Percentiles rank a stretch among this genome's conserved stretches.
These are phyloP conservation scores for Odocoileus hemionus DNA, from an alignment of 2,113 vertebrate genomes.

Conservation along the genomic window DNA sequence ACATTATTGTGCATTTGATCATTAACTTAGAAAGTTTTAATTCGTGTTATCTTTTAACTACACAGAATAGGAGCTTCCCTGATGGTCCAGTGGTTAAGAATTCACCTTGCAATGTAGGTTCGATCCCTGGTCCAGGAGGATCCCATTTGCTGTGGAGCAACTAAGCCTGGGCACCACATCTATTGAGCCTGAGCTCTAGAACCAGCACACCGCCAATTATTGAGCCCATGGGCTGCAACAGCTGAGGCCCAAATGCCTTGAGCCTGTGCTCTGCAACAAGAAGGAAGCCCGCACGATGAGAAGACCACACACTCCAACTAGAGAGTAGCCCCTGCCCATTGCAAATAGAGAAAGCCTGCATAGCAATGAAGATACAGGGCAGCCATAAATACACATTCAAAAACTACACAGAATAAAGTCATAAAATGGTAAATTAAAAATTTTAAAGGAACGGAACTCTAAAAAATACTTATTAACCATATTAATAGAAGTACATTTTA, in stretches of 20 bases:
- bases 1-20: not conserved
- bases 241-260: not conserved
- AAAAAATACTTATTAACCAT: not conserved
- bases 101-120: not conserved
- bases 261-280: not conserved
- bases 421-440: not conserved
- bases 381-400: not conserved
- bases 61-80: not conserved
- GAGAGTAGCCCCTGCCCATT: not conserved
- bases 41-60: not conserved
- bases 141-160: not conserved
- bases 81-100: not conserved
- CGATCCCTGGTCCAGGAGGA: not conserved
- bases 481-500: not conserved
- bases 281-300: not conserved
- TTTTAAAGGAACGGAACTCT: not conserved
- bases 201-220: rapidly evolving
- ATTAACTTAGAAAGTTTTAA: not conserved
- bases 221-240: not conserved
- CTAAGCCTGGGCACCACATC: not conserved
- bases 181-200: not conserved
- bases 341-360: not conserved
- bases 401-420: not conserved
- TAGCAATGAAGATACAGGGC: not conserved
- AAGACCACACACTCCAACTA: not conserved